Conservation (phyloP, 2,797 vertebrate species). For the Leptatherina wallacei region DNA sequence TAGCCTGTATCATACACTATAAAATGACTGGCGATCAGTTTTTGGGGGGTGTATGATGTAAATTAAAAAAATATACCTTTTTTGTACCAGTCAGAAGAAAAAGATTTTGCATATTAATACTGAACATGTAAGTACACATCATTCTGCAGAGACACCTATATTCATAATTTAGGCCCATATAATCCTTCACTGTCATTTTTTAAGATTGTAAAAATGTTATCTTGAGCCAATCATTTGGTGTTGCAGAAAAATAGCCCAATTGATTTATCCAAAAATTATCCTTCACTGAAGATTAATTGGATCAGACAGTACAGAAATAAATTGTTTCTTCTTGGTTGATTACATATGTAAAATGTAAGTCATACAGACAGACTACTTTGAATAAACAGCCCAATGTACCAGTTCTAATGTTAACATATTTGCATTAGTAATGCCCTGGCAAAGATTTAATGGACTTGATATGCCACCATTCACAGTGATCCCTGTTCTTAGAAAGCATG, state of each 20-base stretch:
- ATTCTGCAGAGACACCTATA: conserved; percentile 69
- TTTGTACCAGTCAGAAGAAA: conserved; percentile 33
- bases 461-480: conserved; percentile 72
- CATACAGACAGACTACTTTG: conserved; percentile 54
- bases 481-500: conserved; percentile 64
- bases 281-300: conserved; percentile 73
- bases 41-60: conserved; percentile 25
- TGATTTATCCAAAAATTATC: conserved; percentile 74
- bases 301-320: conserved; percentile 72
- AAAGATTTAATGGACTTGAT: conserved; percentile 78
- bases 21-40: conserved; percentile 11
- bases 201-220: conserved; percentile 63
- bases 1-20: conserved; percentile 21
- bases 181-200: conserved; percentile 73
- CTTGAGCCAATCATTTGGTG: conserved; percentile 70
- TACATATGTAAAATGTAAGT: conserved; percentile 62
- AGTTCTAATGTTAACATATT: conserved; percentile 73
- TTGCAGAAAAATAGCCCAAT: conserved; percentile 70
- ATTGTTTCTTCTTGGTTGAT: conserved; percentile 61
- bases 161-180: conserved; percentile 57
- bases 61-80: conserved; percentile 29
- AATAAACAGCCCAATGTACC: conserved; percentile 39
- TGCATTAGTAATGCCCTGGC: conserved; percentile 72
- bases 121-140: conserved; percentile 55
- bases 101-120: conserved; percentile 33